Percentiles rank a stretch among this genome's conserved stretches.
Conservation (phyloP, 2,113 vertebrate genomes). For the Capreolus pygargus region DNA sequence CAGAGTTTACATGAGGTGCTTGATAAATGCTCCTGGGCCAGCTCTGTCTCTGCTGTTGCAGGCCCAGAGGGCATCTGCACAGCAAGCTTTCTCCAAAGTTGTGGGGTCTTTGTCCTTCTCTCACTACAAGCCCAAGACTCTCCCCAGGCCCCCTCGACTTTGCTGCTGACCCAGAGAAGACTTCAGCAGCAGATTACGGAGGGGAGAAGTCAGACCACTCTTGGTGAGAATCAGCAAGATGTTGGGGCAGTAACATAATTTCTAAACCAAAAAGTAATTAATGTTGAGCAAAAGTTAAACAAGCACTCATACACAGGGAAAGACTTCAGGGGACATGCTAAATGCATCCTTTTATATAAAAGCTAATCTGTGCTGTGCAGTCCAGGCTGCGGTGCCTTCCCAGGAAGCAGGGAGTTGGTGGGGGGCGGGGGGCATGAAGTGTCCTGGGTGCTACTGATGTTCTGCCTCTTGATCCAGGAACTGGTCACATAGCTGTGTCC, state of each 20-base stretch:
- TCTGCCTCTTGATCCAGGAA: not conserved
- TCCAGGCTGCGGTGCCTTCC: not conserved
- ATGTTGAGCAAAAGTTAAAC: not conserved
- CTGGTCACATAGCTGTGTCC: not conserved
- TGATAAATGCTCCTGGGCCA: not conserved
- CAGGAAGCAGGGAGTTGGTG: not conserved
- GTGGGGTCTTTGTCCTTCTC: not conserved
- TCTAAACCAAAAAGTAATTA: not conserved
- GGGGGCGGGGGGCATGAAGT: not conserved
- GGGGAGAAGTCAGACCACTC: not conserved
- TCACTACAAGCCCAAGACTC: not conserved
- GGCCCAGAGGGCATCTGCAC: not conserved
- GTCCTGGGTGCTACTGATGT: not conserved
- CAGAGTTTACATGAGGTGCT: not conserved
- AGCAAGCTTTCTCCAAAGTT: not conserved
- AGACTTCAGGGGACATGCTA: not conserved
- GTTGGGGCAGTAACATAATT: not conserved
- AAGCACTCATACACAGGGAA: not conserved
- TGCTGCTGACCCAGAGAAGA: not conserved
- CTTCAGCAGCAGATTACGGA: not conserved
- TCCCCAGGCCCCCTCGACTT: not conserved
- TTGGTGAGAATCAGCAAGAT: not conserved
- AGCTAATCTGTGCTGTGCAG: not conserved
- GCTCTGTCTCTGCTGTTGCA: not conserved
- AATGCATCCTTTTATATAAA: not conserved